phyloP scores from a whole-genome alignment of 2,113 vertebrate genomes.

The Tenebrosternarchus preto region DNA sequence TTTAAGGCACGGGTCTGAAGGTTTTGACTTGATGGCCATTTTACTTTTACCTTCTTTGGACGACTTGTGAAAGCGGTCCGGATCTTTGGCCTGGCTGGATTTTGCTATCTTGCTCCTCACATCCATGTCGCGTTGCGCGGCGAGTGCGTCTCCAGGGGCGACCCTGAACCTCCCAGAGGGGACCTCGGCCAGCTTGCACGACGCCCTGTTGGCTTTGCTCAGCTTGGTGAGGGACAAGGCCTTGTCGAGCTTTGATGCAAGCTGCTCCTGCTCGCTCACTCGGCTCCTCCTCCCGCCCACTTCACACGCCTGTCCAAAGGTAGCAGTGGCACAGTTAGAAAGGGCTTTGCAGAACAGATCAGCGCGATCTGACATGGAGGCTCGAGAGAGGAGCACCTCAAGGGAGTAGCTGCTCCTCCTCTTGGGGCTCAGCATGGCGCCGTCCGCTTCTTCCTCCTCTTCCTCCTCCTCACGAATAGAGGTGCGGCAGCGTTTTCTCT shows the following conservation, averaged over 20 bases:
- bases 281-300: constrained; percentile 81
- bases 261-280: constrained; percentile 87
- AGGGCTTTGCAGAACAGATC: not conserved
- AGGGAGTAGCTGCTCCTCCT: constrained; percentile 81
- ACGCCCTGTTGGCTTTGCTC: constrained; percentile 76
- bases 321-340: not conserved
- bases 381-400: constrained; percentile 76
- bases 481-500: constrained; percentile 82
- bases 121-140: constrained; percentile 69
- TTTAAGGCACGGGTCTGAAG: constrained; percentile 80
- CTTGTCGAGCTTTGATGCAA: constrained; percentile 91
- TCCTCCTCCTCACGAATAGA: constrained; percentile 80
- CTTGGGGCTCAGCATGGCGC: constrained; percentile 73
- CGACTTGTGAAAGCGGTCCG: constrained; percentile 73
- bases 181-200: constrained; percentile 79
- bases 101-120: constrained; percentile 75
- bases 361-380: no score
- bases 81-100: constrained; percentile 77
- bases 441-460: constrained; percentile 78
- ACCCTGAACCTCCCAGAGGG: constrained; percentile 71
- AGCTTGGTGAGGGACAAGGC: constrained; percentile 91
- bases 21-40: constrained; percentile 78
- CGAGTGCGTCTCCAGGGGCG: constrained; percentile 67
- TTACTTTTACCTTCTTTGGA: constrained; percentile 87
- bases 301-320: constrained; percentile 72